Base-by-base conservation (phyloP, 2,797 vertebrate species). In the Myotis planiceps region DNA sequence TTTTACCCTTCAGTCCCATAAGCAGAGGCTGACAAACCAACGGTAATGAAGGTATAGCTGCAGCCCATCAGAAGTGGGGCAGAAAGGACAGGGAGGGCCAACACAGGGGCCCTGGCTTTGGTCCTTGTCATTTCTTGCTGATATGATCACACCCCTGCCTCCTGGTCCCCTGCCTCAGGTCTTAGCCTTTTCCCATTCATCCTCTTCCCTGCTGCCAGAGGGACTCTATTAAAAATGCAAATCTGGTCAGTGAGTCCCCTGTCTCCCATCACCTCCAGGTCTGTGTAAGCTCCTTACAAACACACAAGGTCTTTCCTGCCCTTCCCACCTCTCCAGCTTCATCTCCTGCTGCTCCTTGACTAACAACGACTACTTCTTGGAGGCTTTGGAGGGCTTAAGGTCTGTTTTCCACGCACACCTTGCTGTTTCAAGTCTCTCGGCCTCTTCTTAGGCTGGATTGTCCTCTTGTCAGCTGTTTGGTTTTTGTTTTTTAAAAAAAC, bases 161-260 rank as follows among this genome's bases (percentile, higher is more conserved):
- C 87, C 81, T 85, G 94, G 72, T 86, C 63, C 66, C 72, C 68
- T 74, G 76, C 84, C 78, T 93, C 69, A 25, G 87, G 93, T 86
- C 83, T 75, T 51, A 76, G 58, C 32, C 65, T 75, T 49, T 58
- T 69, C 29, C 16, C 32, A 12, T 66, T 82, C 23, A 21, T 82
- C 78, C 69, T 91, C 85, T 53, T 25, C 8, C 16, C 9, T 21
- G 39, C 32, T 66, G 88, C 85, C 95, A 82, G 86, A 90, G 82
- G 88, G 78, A 60, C 45, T 39, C 49, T 79, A 45, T 47, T 95
- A 79, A 82, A 92, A 49, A 95, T 83, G 95, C 45, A 95, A 88
- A 97, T 96, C 90, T 88, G 86, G 55, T 34, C 37, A 13, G 0
- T 8, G 85, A 95, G 68, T 72, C 23, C 85, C 51, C 12, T 25